Conservation (phyloP, 2,797 vertebrate genomes). For the Typhlichthys subterraneus region DNA sequence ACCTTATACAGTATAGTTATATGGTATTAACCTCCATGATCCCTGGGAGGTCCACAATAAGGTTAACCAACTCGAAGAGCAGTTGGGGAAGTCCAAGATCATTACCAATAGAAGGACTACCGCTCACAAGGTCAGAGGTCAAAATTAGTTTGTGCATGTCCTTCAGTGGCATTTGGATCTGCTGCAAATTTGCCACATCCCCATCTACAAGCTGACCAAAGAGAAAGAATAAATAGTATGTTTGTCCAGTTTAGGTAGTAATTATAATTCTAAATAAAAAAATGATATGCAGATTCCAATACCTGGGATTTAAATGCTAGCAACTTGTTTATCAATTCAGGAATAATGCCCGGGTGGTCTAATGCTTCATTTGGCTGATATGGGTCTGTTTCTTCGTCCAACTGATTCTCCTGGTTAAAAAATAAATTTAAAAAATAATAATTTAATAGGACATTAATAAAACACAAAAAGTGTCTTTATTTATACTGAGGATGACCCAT, state of each 20-base stretch:
- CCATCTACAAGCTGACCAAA: conserved; percentile 79
- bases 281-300: conserved; percentile 14
- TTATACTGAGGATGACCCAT: background rate
- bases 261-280: background rate
- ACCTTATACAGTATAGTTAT: no score
- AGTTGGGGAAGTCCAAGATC: conserved; percentile 78
- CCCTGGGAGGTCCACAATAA: conserved; percentile 69
- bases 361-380: conserved; percentile 49
- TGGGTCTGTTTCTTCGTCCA: conserved; percentile 73
- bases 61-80: conserved; percentile 75
- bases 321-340: conserved; percentile 72
- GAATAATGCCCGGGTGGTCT: conserved; percentile 64
- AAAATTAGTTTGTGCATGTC: conserved; percentile 78
- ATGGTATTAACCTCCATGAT: conserved; percentile 74
- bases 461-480: background rate
- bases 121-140: conserved; percentile 62
- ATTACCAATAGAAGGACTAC: conserved; percentile 54
- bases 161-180: conserved; percentile 71
- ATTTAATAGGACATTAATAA: background rate
- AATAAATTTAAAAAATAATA: conserved; percentile 4
- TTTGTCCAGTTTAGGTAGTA: background rate
- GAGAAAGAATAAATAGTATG: conserved; percentile 14
- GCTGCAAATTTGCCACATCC: conserved; percentile 66
- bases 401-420: conserved; percentile 75
- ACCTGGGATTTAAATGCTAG: conserved; percentile 80